Percentiles rank a stretch among this genome's conserved stretches.
phyloP scores from a whole-genome alignment of 2,888 invertebrate species.

The Eurytoma adleriae region DNA sequence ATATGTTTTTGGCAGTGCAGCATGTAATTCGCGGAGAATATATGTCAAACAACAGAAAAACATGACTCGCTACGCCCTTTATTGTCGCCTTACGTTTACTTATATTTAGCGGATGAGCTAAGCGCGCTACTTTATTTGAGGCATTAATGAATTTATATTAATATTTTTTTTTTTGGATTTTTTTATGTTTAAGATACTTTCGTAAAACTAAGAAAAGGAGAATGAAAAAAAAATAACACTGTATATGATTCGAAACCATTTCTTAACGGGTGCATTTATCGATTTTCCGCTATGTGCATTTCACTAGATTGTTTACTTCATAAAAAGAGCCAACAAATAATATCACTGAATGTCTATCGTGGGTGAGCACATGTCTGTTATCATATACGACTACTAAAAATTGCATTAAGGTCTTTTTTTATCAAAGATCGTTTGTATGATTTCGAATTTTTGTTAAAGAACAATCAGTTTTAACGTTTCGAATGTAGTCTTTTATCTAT shows the following conservation, averaged over 20 bases:
- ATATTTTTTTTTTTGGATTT: conserved; percentile 35
- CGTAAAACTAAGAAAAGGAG: conserved; percentile 14
- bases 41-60: conserved; percentile 19
- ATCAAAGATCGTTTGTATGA: conserved; percentile 6
- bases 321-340: conserved; percentile 53
- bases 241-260: conserved; percentile 38
- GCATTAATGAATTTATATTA: conserved; percentile 1
- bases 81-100: neutral
- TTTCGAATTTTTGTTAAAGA: conserved; percentile 28
- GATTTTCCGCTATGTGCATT: conserved; percentile 46
- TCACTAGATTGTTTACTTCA: conserved; percentile 47
- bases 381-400: conserved; percentile 42
- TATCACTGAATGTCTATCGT: conserved; percentile 55
- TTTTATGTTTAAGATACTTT: conserved; percentile 32
- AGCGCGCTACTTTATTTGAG: conserved; percentile 36
- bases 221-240: conserved; percentile 43
- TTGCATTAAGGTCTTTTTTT: conserved; percentile 26
- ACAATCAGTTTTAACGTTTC: conserved; percentile 17
- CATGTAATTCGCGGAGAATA: conserved; percentile 9
- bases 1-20: conserved; percentile 44
- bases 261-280: conserved; percentile 40
- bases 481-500: conserved; percentile 38
- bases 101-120: conserved; percentile 30
- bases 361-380: conserved; percentile 45
- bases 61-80: conserved; percentile 38